Evolutionary conservation across 2,888 invertebrate species (phyloP).

Genomic region (Eupithecia dodoneata): DNA sequence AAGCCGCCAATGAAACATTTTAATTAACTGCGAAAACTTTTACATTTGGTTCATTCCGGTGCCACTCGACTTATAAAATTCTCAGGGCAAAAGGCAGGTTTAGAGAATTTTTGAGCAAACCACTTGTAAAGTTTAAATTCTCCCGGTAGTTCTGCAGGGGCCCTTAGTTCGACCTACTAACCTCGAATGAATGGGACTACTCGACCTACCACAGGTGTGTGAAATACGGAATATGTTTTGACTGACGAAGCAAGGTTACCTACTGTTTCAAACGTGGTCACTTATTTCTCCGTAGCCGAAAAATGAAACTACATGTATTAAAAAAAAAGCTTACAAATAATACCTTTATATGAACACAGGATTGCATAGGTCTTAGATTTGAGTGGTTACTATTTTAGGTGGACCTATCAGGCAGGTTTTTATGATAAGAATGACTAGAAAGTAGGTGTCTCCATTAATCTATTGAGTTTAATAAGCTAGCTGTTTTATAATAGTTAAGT

Average conservation of each 20-base stretch:
- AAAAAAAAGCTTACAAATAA: no score
- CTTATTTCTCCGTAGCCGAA: neutral
- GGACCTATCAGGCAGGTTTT: neutral
- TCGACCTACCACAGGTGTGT: conserved; percentile 37
- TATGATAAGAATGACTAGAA: neutral
- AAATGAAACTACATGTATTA: neutral
- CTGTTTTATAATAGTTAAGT: neutral
- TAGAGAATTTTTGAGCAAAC: conserved; percentile 39
- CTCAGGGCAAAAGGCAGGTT: conserved; percentile 25
- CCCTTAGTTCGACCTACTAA: conserved; percentile 55
- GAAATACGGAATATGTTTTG: conserved; percentile 31
- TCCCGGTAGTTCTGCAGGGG: conserved; percentile 43
- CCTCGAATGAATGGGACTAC: conserved; percentile 48
- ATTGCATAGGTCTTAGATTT: no score
- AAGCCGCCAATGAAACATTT: conserved; percentile 12
- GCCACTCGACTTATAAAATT: conserved; percentile 35
- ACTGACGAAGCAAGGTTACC: conserved; percentile 18
- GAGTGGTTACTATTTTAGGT: no score
- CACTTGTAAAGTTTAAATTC: conserved; percentile 47
- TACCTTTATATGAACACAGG: no score
- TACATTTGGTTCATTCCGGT: conserved; percentile 29
- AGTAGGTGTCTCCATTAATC: neutral
- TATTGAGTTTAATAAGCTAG: neutral
- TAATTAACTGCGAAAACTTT: conserved; percentile 28
- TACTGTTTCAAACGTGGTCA: neutral